These are phyloP conservation scores for Macropus fuliginosus DNA, from an alignment of 2,797 vertebrate species.

Conservation along the genomic window DNA sequence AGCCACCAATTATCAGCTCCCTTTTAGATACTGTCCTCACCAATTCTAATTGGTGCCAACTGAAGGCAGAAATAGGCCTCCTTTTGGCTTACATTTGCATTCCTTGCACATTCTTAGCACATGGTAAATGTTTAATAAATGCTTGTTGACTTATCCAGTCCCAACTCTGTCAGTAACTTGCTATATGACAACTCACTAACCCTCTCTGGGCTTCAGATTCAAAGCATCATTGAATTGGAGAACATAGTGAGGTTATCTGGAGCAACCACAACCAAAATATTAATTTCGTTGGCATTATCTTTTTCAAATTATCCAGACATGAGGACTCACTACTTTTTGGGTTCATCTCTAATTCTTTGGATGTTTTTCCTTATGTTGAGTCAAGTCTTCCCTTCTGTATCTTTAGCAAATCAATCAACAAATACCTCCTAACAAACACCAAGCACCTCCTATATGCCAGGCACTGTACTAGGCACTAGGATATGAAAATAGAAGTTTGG, in stretches of 20 bases:
- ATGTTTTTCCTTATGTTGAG: too few relatives aligned
- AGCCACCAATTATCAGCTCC: not conserved
- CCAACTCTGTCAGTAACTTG: not conserved
- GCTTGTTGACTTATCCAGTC: not conserved
- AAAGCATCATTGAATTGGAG: not conserved
- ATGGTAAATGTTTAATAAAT: not conserved
- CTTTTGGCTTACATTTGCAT: not conserved
- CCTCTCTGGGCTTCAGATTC: not conserved
- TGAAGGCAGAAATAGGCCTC: not conserved
- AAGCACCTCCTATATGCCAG: too few relatives aligned
- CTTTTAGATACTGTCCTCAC: not conserved
- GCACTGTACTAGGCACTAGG: not conserved
- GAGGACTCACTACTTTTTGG: too few relatives aligned
- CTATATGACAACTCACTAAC: not conserved
- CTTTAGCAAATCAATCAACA: too few relatives aligned
- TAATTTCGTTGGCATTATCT: not conserved
- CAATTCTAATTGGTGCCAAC: not conserved
- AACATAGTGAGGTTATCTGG: not conserved
- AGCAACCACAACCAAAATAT: not conserved
- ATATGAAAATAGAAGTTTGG: not conserved
- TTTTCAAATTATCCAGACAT: too few relatives aligned
- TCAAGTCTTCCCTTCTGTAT: too few relatives aligned
- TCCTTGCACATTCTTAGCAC: not conserved
- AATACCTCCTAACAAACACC: too few relatives aligned
- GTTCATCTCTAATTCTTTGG: too few relatives aligned